phyloP scores from a whole-genome alignment of 2,888 invertebrate genomes.

The Cynaeus angustus region DNA sequence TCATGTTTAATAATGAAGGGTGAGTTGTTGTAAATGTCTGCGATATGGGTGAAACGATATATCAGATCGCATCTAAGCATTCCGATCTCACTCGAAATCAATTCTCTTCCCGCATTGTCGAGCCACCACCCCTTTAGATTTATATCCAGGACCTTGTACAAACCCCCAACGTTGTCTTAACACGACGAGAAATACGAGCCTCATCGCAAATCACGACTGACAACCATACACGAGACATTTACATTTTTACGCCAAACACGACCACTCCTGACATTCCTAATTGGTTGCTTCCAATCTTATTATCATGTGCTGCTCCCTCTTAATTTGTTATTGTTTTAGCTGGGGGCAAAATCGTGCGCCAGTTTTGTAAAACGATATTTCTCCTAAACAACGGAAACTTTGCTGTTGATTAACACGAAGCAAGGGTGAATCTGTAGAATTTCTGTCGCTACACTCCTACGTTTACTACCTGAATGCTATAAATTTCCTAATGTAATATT shows the following conservation, averaged over 20 bases:
- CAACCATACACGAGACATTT: conserved; percentile 40
- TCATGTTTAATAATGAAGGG: conserved; percentile 49
- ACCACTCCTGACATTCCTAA: conserved; percentile 17
- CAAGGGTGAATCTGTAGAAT: conserved; percentile 28
- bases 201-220: conserved; percentile 56
- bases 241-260: conserved; percentile 25
- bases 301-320: conserved; percentile 27
- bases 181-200: conserved; percentile 63
- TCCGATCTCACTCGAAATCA: conserved; percentile 67
- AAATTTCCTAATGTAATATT: conserved; percentile 17
- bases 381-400: conserved; percentile 41
- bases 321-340: conserved; percentile 44
- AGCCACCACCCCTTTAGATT: conserved; percentile 64
- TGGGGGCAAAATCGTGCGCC: conserved; percentile 31
- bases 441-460: conserved; percentile 1
- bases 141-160: conserved; percentile 65
- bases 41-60: conserved; percentile 60
- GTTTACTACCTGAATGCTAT: conserved; percentile 24
- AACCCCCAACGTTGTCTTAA: conserved; percentile 67
- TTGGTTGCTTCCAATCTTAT: conserved; percentile 39
- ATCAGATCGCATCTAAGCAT: conserved; percentile 67
- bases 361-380: conserved; percentile 45
- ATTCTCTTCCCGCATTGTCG: conserved; percentile 65
- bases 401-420: conserved; percentile 42
- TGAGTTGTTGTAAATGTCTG: conserved; percentile 47